Base-by-base conservation (phyloP, 1,140 invertebrate genomes). In the Manduca sexta region DNA sequence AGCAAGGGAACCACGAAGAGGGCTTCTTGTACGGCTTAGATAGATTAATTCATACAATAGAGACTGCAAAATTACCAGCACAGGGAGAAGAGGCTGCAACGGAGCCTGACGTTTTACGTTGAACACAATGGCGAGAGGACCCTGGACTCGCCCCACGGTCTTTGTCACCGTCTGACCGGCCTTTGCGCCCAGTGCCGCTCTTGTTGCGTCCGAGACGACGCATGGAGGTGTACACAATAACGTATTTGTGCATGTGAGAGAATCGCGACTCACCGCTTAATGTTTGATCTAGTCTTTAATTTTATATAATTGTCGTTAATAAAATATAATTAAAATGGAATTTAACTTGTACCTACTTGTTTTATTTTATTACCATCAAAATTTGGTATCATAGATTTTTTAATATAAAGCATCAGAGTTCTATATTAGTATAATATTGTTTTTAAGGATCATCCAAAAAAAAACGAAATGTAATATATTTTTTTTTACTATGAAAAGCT, bases 1-100 rank as follows among this genome's bases (percentile, higher is more conserved):
- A 89, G 31, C 91, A 94, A 57, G 97, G 97, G 10, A 98, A 98
- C 72, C 94, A 97, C 62, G 97, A 99, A 84, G 97, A 99, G 82
- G 97, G 97, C 5, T 95, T 98, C 64, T 88, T 98, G 0, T 91
- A 90, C 52, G 97, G 97, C 44, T 87, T 99, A 31, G 95, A 98
- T 83, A 94, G 94, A 81, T 88, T 98, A 21, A 94, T 85, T 61
- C 52, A 81, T 46, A 84, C 75, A 12, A 72, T 85, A 73, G 82
- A 85, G 58, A 71, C 66, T 16, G 74, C 74, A 15, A 71, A 64
- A 48, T 46, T 78, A 46, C 59, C 71, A 4, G 40, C 49, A 37
- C 52, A 54, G 21, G 46, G 49, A 13, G 51, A 56, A 37, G 71
- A 75, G 42, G 57, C 64, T 29, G 58, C 52, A 29, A 52, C 66